Percentiles rank a stretch among this genome's conserved stretches.
Evolutionary conservation across 92 coral and sea anemone species (phyloP).

Genomic region (Umimayanthus kanabou): DNA sequence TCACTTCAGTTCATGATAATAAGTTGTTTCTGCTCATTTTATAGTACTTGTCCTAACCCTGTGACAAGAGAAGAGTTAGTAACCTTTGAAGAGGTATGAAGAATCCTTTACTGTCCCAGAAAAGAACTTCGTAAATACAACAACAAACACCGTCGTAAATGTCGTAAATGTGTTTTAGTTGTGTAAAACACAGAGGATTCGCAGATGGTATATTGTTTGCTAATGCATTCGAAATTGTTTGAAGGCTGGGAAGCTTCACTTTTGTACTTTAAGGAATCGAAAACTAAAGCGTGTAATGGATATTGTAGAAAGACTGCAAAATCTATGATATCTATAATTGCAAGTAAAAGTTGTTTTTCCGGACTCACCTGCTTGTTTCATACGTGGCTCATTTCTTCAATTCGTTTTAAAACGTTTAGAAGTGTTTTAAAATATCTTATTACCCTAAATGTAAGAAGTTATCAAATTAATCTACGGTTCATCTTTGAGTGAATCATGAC

Average conservation of each 20-base stretch:
- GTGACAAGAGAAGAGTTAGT: not conserved
- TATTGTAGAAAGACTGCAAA: not conserved
- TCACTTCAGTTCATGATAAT: not conserved
- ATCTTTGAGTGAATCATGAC: not conserved
- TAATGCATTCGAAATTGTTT: not conserved
- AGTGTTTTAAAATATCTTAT: not conserved
- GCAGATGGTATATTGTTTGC: not conserved
- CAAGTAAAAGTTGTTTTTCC: not conserved
- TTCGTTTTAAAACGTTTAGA: not conserved
- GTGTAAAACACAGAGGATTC: not conserved
- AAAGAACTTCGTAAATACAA: not conserved
- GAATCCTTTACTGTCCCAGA: not conserved
- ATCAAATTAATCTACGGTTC: not conserved
- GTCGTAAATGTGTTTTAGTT: no score
- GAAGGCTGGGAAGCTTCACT: not conserved
- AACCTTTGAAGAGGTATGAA: not conserved
- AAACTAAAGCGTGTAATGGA: not conserved
- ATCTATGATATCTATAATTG: not conserved
- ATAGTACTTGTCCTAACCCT: not conserved
- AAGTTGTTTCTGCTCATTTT: not conserved
- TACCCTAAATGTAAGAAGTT: not conserved
- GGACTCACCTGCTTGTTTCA: not conserved
- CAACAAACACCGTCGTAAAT: not conserved
- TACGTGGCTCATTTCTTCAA: not conserved
- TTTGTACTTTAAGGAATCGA: not conserved